Conservation (phyloP, 2,888 invertebrate species). For the Caprella mutica region DNA sequence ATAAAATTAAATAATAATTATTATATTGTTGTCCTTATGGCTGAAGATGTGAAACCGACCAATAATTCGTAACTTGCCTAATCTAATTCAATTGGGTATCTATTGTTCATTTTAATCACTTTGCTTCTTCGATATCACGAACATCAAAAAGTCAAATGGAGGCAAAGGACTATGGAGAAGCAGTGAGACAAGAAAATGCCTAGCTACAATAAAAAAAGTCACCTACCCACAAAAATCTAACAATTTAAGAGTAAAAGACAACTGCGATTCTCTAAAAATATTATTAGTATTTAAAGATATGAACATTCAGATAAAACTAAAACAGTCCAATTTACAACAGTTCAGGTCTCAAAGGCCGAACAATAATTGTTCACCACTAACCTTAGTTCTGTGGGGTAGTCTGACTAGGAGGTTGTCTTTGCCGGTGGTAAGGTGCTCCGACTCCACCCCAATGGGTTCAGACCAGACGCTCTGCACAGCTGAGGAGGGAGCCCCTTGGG, state of each 20-base stretch:
- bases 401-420: slow-evolving; percentile 1
- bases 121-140: too few species aligned
- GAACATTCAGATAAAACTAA: not conserved
- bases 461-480: slow-evolving; percentile 46
- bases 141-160: too few species aligned
- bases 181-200: slow-evolving; percentile 77
- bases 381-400: not conserved
- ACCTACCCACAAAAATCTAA: too few species aligned
- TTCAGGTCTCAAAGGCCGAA: too few species aligned
- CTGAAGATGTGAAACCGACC: too few species aligned
- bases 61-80: slow-evolving; percentile 17
- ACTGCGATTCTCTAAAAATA: not conserved
- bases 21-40: slow-evolving; percentile 15
- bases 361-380: too few species aligned
- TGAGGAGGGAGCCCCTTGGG: not conserved
- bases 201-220: too few species aligned
- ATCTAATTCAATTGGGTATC: slow-evolving; percentile 13
- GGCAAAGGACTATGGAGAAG: too few species aligned
- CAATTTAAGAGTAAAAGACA: too few species aligned
- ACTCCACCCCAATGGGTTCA: not conserved
- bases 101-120: not conserved
- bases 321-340: too few species aligned
- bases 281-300: not conserved
- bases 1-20: slow-evolving; percentile 46
- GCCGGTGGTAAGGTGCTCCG: not conserved